Evolutionary conservation across 2,797 vertebrate genomes (phyloP).

Genomic region (Taenioides sp.): DNA sequence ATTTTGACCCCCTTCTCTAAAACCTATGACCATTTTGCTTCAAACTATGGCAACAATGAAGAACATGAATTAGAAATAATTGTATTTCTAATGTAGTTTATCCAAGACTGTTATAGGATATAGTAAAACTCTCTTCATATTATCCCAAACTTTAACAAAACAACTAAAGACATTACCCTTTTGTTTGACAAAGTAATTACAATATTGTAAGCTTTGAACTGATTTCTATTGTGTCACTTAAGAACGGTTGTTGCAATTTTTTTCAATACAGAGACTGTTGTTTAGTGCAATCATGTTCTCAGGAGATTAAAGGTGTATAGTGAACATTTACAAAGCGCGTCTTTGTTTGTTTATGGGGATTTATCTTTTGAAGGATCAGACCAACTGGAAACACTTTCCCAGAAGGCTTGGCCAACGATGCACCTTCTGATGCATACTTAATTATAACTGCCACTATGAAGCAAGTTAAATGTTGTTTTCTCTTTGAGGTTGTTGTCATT

Average conservation of each 20-base stretch:
- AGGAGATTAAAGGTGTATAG: slow-evolving; percentile 44
- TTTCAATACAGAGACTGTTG: slow-evolving; percentile 19
- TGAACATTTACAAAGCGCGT: slow-evolving; percentile 47
- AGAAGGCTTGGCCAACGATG: slow-evolving; percentile 40
- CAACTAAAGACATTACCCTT: background rate
- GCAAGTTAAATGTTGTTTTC: slow-evolving; percentile 65
- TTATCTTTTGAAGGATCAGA: slow-evolving; percentile 39
- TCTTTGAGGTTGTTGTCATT: slow-evolving; percentile 48
- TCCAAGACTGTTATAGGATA: background rate
- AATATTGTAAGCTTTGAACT: background rate
- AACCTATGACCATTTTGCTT: slow-evolving; percentile 3
- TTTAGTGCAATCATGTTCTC: slow-evolving; percentile 53
- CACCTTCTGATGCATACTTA: slow-evolving; percentile 35
- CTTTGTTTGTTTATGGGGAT: slow-evolving; percentile 52
- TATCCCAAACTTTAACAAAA: background rate
- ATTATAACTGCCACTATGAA: slow-evolving; percentile 49
- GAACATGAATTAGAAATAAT: background rate
- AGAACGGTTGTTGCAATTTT: background rate
- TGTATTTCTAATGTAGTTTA: background rate
- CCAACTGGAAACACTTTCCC: slow-evolving; percentile 56
- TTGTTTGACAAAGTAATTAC: slow-evolving; percentile 2
- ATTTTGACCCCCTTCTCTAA: slow-evolving; percentile 38
- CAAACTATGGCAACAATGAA: background rate
- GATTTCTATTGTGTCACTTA: slow-evolving; percentile 9
- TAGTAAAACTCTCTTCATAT: background rate